Evolutionary conservation across 2,797 vertebrate species (phyloP).

Genomic region (Bufotes viridis): DNA sequence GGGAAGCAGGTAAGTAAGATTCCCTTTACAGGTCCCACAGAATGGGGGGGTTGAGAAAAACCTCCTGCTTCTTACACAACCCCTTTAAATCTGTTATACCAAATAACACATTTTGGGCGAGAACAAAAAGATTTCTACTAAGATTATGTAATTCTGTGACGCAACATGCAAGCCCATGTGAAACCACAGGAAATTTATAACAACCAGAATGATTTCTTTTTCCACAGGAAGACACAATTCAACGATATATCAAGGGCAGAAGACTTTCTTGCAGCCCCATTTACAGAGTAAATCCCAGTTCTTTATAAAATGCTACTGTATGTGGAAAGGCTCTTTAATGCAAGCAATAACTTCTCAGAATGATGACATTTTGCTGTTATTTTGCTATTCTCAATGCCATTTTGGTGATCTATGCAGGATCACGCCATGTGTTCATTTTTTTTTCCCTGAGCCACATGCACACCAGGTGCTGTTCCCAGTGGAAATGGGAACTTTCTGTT

Average conservation of each 20-base stretch:
- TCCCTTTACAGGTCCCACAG: too few species aligned
- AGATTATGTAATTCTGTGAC: not conserved
- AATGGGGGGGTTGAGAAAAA: too few species aligned
- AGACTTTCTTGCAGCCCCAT: not conserved
- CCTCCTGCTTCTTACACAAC: too few species aligned
- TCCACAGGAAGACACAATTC: not conserved
- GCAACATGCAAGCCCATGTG: not conserved
- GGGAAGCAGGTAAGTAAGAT: too few species aligned
- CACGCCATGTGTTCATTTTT: slow-evolving; percentile 36
- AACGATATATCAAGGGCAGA: too few species aligned
- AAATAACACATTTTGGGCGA: too few species aligned
- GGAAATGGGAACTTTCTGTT: slow-evolving; percentile 51
- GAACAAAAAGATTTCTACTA: not conserved
- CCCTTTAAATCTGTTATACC: too few species aligned
- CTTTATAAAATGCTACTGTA: not conserved
- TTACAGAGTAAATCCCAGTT: not conserved
- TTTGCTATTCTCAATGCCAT: not conserved
- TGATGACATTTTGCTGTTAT: slow-evolving; percentile 6
- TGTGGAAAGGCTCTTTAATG: not conserved
- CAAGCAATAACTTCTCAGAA: not conserved
- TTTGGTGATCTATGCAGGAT: slow-evolving; percentile 31
- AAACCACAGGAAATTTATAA: not conserved
- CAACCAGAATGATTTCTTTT: not conserved
- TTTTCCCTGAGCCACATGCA: slow-evolving; percentile 32
- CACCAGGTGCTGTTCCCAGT: slow-evolving; percentile 54